Base-by-base conservation (phyloP, 2,113 vertebrate genomes). In the Recurvirostra avosetta region DNA sequence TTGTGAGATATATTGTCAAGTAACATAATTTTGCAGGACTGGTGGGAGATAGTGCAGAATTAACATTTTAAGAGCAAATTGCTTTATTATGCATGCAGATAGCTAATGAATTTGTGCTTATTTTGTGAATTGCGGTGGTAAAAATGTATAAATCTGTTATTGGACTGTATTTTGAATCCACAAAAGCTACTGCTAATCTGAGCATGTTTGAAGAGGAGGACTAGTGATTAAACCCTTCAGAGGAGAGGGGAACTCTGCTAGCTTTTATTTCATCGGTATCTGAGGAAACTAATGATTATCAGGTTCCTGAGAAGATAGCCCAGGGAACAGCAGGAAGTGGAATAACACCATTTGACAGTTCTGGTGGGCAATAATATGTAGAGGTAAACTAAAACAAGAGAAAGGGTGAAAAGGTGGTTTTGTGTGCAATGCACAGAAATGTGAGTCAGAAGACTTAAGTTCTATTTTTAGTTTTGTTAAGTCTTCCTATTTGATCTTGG, bases 391-490 rank as follows among this genome's bases (percentile, higher is more conserved):
- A 32, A 71, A 81, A 92, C 79, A 77, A 49, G 52, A 90, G 50
- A 47, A 61, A 65, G 38, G 56, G 47, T 75, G 74, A 77, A 92
- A 87, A 34, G 53, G 26, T 92, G 26, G 9, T 27, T 95, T 72
- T 95, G 36, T 40, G 53, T 92, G 91, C 66, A 83, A 14, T 85
- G 88, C 88, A 73, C 36, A 89, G 67, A 94, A 93, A 92, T 58
- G 56, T 92, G 89, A 97, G 73, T 96, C 96, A 95, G 92, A 94
- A 97, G 86, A 79, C 76, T 67, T 38, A 43, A 67, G 10, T 79
- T 91, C 88, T 95, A 94, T 95, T 96, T 95, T 91, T 95, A 88
- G 84, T 72, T 95, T 87, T 91, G 72, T 90, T 79, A 94, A 96
- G 90, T 88, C 77, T 96, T 96, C 81, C 49, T 85, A 70, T 93